Percentiles rank a stretch among this genome's conserved stretches.
phyloP scores from a whole-genome alignment of 2,888 invertebrate genomes.

The Cinara cedri region DNA sequence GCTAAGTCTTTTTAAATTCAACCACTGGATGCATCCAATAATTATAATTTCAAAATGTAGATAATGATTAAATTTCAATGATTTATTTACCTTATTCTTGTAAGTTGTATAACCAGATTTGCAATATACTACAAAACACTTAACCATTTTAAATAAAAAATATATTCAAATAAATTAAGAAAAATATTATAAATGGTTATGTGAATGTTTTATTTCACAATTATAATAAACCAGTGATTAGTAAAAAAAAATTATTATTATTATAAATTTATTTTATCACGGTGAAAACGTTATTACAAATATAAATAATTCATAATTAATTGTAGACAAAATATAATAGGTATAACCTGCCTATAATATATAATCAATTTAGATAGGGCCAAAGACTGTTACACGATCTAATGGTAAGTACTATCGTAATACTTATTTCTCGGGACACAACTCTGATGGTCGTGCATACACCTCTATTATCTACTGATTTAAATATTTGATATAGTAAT shows the following conservation, averaged over 20 bases:
- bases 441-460: background rate
- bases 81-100: background rate
- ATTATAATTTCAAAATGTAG: background rate
- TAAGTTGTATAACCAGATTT: constrained; percentile 5
- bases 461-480: background rate
- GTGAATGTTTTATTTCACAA: too few relatives aligned
- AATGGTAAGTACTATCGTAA: background rate
- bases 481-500: too few relatives aligned
- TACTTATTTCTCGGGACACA: background rate
- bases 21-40: background rate
- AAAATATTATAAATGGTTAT: too few relatives aligned
- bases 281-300: too few relatives aligned
- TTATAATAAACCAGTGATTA: too few relatives aligned
- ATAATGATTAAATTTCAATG: background rate
- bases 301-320: too few relatives aligned
- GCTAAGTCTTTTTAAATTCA: background rate
- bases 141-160: background rate
- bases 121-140: constrained; percentile 5
- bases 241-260: too few relatives aligned
- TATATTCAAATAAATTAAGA: too few relatives aligned
- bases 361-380: background rate
- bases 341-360: too few relatives aligned
- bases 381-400: constrained; percentile 3
- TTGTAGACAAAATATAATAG: too few relatives aligned
- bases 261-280: too few relatives aligned